phyloP scores from a whole-genome alignment of 2,113 vertebrate genomes.

The Xenopus laevis region DNA sequence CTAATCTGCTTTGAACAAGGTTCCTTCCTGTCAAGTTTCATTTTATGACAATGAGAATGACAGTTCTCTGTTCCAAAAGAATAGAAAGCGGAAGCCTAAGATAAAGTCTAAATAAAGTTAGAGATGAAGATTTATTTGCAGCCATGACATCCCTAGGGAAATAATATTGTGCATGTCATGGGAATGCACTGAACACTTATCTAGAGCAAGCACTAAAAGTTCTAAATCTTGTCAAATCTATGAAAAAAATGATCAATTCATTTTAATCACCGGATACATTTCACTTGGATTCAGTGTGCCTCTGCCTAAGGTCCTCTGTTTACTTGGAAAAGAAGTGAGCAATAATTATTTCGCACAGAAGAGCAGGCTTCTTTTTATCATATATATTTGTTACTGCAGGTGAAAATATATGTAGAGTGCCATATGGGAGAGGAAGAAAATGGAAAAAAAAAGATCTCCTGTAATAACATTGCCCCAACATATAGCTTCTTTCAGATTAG shows the following conservation, averaged over 20 bases:
- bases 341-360: conserved; percentile 1
- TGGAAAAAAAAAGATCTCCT: not conserved
- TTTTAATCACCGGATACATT: conserved; percentile 36
- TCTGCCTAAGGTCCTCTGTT: conserved; percentile 18
- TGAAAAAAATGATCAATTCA: conserved; percentile 25
- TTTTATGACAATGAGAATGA: conserved; percentile 38
- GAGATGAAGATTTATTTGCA: conserved; percentile 39
- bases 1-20: conserved; percentile 29
- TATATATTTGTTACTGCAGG: conserved; percentile 25
- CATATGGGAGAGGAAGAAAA: conserved; percentile 14
- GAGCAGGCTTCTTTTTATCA: conserved; percentile 3
- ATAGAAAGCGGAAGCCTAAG: conserved; percentile 24
- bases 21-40: conserved; percentile 44
- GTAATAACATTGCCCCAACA: not conserved
- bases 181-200: conserved; percentile 20
- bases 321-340: conserved; percentile 22
- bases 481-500: not conserved
- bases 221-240: conserved; percentile 36
- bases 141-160: conserved; percentile 31
- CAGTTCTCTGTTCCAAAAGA: conserved; percentile 30
- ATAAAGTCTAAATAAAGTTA: conserved; percentile 44
- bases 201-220: conserved; percentile 18
- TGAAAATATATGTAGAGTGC: conserved; percentile 3
- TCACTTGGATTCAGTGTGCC: conserved; percentile 7
- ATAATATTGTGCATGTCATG: conserved; percentile 18